phyloP scores from a whole-genome alignment of 2,888 invertebrate genomes.

The Sussaba pulchella region DNA sequence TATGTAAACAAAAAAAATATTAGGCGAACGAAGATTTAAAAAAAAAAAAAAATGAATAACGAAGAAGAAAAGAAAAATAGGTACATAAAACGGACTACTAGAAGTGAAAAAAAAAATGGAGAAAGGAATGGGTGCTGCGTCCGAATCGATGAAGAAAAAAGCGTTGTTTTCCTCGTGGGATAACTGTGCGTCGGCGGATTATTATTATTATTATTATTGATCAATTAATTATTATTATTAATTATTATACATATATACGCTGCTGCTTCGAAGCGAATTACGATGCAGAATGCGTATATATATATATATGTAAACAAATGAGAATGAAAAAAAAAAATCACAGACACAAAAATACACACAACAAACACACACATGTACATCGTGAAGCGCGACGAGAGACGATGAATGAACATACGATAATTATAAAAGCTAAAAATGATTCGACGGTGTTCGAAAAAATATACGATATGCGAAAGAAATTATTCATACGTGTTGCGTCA shows the following conservation, averaged over 20 bases:
- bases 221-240: conserved; percentile 61
- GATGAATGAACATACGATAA: conserved; percentile 58
- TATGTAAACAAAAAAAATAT: conserved; percentile 31
- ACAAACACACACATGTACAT: conserved; percentile 35
- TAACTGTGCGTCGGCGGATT: conserved; percentile 59
- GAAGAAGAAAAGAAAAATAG: conserved; percentile 25
- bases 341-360: conserved; percentile 16
- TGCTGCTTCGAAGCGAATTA: conserved; percentile 64
- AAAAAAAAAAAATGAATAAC: conserved; percentile 20
- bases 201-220: conserved; percentile 65
- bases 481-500: conserved; percentile 58
- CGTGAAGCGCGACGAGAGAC: conserved; percentile 56
- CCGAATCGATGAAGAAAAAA: conserved; percentile 53
- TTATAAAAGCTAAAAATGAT: conserved; percentile 61
- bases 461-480: conserved; percentile 81
- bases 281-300: conserved; percentile 59
- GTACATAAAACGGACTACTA: conserved; percentile 59
- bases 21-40: conserved; percentile 12
- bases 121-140: conserved; percentile 57
- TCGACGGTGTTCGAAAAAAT: conserved; percentile 80
- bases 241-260: conserved; percentile 61
- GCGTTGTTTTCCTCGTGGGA: conserved; percentile 53
- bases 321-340: conserved; percentile 6
- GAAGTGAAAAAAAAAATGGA: conserved; percentile 25
- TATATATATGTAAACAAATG: conserved; percentile 34